Evolutionary conservation across 2,888 invertebrate genomes (phyloP), one percentile per base, ranked within the genome.

Genomic region (Lomographa bimaculata): DNA sequence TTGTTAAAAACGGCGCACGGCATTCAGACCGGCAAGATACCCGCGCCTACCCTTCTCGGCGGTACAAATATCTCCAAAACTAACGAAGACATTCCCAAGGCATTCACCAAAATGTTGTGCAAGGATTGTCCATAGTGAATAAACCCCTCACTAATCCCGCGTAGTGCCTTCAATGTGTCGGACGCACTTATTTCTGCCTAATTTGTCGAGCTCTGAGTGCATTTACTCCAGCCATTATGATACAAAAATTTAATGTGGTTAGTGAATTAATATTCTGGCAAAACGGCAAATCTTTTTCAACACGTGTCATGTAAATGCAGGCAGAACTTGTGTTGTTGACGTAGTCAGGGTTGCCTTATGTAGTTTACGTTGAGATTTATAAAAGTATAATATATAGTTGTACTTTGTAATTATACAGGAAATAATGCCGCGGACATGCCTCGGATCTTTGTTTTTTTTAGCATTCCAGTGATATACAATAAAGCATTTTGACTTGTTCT

Each of bases 81-180:
- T 53, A 93, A 94, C 76, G 96, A 97, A 79, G 93, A 92, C 81
- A 95, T 97, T 90, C 96, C 96, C 57, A 90, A 92, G 50, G 96
- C 95, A 7, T 91, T 96, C 59, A 92, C 90, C 53, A 92, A 91
- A 64, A 87, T 89, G 80, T 61, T 89, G 71, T 71, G 71, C 60
- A 85, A 79, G 64, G 89, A 89, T 46, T 90, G 89, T 60, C 68
- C 85, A 37, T 89, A n/a, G n/a, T n/a, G 82, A 61, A 68, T 49
- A 42, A 23, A 24, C 20, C 21, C 9, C 25, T 9, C 19, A 30
- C 24, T 33, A 14, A 4, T 37, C 23, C 36, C 35, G 50, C 38
- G 49, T 49, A 55, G 52, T 60, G 57, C 57, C 57, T 57, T 60
- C 34, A 42, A 28, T 44, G 44, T 53, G 44, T 41, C 35, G 41